Conservation (phyloP, 2,113 vertebrate species). For the Onychostruthus taczanowskii region DNA sequence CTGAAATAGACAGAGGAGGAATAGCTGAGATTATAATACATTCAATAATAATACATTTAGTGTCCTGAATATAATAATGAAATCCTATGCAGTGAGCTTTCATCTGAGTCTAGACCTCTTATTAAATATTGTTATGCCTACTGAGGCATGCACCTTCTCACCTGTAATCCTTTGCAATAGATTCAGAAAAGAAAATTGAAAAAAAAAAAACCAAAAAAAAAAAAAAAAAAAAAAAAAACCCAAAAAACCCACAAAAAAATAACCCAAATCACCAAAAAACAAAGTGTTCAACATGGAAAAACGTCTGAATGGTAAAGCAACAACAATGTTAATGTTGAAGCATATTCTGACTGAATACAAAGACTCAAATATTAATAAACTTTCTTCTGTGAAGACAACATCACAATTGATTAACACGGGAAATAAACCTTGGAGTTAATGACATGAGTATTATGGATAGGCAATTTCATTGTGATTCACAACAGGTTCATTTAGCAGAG, state of each 20-base stretch:
- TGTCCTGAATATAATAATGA: not conserved
- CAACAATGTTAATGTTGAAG: not conserved
- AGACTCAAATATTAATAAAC: not conserved
- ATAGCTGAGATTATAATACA: not conserved
- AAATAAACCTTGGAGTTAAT: not conserved
- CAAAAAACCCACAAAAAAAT: no score
- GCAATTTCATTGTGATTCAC: not conserved
- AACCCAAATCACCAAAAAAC: not conserved
- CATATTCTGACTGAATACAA: not conserved
- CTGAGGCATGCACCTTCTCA: not conserved
- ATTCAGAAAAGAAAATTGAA: not conserved
- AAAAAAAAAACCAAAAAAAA: not conserved
- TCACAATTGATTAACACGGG: accelerated
- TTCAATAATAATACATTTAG: not conserved
- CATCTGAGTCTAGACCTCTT: not conserved
- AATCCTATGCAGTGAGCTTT: not conserved
- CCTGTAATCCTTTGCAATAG: not conserved
- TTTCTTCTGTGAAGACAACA: not conserved
- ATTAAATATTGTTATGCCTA: not conserved
- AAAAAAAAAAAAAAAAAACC: not conserved
- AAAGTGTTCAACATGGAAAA: not conserved
- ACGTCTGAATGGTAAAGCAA: not conserved
- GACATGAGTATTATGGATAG: not conserved
- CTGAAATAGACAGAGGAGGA: not conserved
- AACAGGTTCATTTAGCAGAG: not conserved